These are phyloP conservation scores for Crypturellus undulatus DNA, from an alignment of 2,113 vertebrate genomes.

Conservation along the genomic window DNA sequence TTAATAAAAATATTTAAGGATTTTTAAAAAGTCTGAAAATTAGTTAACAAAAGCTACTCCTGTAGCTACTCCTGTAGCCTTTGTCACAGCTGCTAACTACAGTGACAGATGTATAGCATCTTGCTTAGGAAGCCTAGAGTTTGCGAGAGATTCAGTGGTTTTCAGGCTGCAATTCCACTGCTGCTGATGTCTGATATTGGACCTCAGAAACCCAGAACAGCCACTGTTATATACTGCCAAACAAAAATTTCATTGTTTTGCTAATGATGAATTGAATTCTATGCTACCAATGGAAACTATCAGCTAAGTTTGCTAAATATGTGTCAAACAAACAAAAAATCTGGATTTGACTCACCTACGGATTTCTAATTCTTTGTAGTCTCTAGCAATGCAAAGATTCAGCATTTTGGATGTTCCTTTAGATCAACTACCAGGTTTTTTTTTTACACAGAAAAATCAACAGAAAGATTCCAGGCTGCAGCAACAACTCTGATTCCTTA, in stretches of 20 bases:
- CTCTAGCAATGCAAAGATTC: neutral
- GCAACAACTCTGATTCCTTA: neutral
- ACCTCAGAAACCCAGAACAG: accelerated
- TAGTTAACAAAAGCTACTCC: neutral
- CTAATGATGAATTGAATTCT: neutral
- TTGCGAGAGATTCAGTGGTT: neutral
- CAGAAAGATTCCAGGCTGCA: neutral
- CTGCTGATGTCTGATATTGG: neutral
- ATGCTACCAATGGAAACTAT: neutral
- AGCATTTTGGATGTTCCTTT: neutral
- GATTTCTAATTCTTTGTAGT: neutral
- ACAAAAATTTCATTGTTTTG: neutral
- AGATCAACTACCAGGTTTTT: neutral
- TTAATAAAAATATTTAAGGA: neutral
- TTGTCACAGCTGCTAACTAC: neutral
- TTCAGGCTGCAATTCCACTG: neutral
- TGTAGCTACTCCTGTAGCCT: no score
- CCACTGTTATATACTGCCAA: neutral
- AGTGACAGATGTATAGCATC: accelerated
- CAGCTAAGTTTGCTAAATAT: neutral
- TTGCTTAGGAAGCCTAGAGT: neutral
- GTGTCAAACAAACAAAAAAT: neutral
- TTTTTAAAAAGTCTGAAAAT: neutral
- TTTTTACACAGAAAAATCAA: neutral
- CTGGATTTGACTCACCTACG: no score